Conservation (phyloP, 2,888 invertebrate genomes). For the Melipona beecheii region DNA sequence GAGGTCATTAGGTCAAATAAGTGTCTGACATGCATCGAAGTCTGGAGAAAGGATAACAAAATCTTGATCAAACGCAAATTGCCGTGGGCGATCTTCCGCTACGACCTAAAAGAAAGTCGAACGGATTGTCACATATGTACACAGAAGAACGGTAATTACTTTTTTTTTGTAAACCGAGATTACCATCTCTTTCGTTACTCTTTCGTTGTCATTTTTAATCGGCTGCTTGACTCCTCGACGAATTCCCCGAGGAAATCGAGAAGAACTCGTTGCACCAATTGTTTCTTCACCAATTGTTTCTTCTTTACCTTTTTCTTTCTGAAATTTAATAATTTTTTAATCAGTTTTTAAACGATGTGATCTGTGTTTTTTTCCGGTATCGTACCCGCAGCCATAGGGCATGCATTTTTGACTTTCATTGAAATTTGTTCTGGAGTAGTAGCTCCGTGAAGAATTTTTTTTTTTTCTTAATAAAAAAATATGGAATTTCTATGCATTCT, state of each 20-base stretch:
- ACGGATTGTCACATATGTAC: not conserved
- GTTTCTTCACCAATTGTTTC: not conserved
- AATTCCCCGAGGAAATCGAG: not conserved
- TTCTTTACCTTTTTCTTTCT: not conserved
- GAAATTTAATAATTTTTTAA: not conserved
- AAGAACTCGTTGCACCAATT: not conserved
- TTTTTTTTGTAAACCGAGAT: not conserved
- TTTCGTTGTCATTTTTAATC: not conserved
- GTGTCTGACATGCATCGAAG: conserved; percentile 1
- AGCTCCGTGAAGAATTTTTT: not conserved
- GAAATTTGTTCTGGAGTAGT: not conserved
- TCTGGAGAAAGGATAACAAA: not conserved
- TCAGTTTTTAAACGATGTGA: not conserved
- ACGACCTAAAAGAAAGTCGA: conserved; percentile 17
- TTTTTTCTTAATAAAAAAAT: not conserved
- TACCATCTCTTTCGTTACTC: not conserved
- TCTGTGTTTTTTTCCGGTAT: not conserved
- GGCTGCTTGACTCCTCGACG: too few species aligned
- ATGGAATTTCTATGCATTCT: not conserved
- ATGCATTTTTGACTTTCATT: not conserved
- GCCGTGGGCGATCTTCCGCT: conserved; percentile 15
- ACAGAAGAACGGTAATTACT: conserved; percentile 30
- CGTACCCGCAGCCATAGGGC: not conserved
- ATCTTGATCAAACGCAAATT: conserved; percentile 39
- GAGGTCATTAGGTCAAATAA: conserved; percentile 40